Evolutionary conservation across 2,113 vertebrate genomes (phyloP), one percentile per base, ranked within the genome.

Genomic region (Saguinus imperator): DNA sequence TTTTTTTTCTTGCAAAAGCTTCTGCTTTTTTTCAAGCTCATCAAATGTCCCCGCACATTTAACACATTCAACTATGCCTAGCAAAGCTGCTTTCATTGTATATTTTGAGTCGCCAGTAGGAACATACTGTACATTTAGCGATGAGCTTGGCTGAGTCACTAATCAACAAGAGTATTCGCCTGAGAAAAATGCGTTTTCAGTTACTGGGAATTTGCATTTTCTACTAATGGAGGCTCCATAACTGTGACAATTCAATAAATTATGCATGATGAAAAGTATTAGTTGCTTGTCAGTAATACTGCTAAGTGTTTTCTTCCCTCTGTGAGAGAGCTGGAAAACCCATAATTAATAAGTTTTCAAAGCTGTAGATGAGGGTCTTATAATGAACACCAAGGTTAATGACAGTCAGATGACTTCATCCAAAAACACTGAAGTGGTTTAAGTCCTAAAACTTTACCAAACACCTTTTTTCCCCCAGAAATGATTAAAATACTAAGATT

Each of bases 161-260:
- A 85, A 77, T 94, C 94, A 92, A 58, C 45, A 92, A 73, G 37
- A 70, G 11, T 87, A 94, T 79, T 94, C 81, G 77, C 55, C 57
- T 35, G 61, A 35, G 66, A 52, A 70, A 90, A 90, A 87, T n/a
- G 45, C 83, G 68, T 73, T 90, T 81, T 48, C 52, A 73, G 21
- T 94, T 92, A 58, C 5, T 66, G 89, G 92, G 80, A 77, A 89
- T 61, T 94, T 95, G 57, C 50, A 87, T 77, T 86, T 95, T 92
- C 61, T 79, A 64, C 84, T 58, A 87, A 77, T 43, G 57, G 48
- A 95, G 89, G 57, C 58, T 80, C 35, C 8, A 13, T 45, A 83
- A 50, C 66, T 96, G 85, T 68, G 58, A 87, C 91, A 89, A 93
- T 68, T 85, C 64, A 89, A 79, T 91, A 43, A 93, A 40, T 64